These are phyloP conservation scores for pig (Sus scrofa) DNA, from an alignment of 2,113 vertebrate genomes.

Conservation along the genomic window DNA sequence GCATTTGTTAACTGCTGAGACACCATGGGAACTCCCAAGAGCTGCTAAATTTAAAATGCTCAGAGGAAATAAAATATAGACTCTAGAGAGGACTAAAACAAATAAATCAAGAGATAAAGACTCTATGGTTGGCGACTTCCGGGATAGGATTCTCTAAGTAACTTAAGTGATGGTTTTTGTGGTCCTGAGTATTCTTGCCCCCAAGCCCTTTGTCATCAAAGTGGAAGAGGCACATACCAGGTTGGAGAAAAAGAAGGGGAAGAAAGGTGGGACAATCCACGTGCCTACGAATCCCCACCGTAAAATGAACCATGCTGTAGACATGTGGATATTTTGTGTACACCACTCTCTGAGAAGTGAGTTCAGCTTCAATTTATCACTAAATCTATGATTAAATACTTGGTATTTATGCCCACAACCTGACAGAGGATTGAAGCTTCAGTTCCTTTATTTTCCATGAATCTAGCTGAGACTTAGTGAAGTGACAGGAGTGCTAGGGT, in stretches of 20 bases:
- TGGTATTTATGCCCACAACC: not conserved
- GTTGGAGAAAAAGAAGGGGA: not conserved
- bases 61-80: constrained; percentile 62
- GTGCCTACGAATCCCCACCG: not conserved
- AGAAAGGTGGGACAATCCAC: fast-evolving
- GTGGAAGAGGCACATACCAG: not conserved
- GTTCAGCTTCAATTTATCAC: not conserved
- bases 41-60: constrained; percentile 68
- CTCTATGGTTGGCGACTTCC: not conserved
- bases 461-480: not conserved
- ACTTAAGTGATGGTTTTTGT: not conserved
- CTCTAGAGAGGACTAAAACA: constrained; percentile 59
- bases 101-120: not conserved
- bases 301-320: not conserved
- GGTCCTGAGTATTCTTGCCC: not conserved
- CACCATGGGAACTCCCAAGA: not conserved
- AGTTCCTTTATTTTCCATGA: not conserved
- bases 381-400: too few species aligned
- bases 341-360: not conserved
- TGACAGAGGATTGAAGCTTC: not conserved
- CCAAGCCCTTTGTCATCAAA: not conserved
- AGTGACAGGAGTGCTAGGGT: not conserved
- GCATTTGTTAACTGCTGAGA: too few species aligned
- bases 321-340: fast-evolving
- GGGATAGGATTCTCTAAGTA: not conserved